Evolutionary conservation across 2,888 invertebrate species (phyloP).

Genomic region (Noctua comes): DNA sequence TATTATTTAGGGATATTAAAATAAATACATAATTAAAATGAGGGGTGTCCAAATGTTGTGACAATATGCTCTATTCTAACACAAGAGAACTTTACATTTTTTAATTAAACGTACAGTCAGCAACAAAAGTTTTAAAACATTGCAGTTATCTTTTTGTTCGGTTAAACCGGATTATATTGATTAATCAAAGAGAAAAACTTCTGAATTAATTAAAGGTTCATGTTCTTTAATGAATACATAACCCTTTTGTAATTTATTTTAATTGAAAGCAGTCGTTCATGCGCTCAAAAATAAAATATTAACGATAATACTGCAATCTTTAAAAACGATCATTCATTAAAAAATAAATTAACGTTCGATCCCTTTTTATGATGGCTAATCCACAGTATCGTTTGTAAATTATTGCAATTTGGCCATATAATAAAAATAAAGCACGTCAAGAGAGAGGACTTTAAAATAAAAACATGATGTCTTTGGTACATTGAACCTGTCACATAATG

Average conservation of each 20-base stretch:
- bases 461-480: conserved; percentile 26
- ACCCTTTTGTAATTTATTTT: conserved; percentile 5
- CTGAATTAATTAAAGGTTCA: conserved; percentile 8
- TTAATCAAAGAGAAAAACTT: not conserved
- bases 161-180: not conserved
- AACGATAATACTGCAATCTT: conserved; percentile 25
- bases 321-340: conserved; percentile 27
- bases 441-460: conserved; percentile 17
- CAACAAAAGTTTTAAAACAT: not conserved
- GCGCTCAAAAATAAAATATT: conserved; percentile 25
- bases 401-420: conserved; percentile 26
- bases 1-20: not conserved
- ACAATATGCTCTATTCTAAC: not conserved
- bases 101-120: not conserved
- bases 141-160: not conserved
- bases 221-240: not conserved
- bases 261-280: conserved; percentile 23
- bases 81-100: not conserved
- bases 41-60: not conserved
- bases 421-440: conserved; percentile 27
- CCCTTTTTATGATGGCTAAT: conserved; percentile 53
- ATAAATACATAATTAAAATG: not conserved
- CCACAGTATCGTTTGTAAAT: conserved; percentile 34
- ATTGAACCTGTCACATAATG: conserved; percentile 55
- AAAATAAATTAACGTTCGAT: conserved; percentile 27